A percentile compares a stretch with the other conserved stretches of the same genome.
Conservation (phyloP, 2,888 invertebrate species). For the Plebejus argus region DNA sequence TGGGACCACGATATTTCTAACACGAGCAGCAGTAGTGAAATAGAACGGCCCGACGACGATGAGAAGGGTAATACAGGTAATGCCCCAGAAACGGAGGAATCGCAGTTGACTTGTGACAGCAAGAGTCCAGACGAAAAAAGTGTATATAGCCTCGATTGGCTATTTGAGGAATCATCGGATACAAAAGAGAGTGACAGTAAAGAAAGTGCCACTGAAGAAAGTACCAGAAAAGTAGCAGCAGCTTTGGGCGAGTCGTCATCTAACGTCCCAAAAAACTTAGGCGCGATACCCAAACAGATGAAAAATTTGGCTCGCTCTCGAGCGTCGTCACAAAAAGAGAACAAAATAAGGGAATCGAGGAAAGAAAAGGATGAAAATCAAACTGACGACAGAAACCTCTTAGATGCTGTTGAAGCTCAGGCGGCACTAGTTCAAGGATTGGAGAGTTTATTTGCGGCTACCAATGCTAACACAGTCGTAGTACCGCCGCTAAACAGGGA, state of each 20-base stretch:
- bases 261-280: constrained; percentile 83
- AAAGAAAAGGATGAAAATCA: constrained; percentile 72
- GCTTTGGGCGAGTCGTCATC: constrained; percentile 71
- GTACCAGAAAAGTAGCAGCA: constrained; percentile 59
- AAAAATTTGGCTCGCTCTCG: constrained; percentile 78
- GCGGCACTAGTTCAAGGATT: constrained; percentile 80
- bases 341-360: constrained; percentile 74
- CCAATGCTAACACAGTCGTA: constrained; percentile 74
- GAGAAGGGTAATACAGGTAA: constrained; percentile 52
- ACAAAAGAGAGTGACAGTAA: constrained; percentile 49
- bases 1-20: constrained; percentile 81
- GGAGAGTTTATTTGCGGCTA: constrained; percentile 76
- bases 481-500: constrained; percentile 72
- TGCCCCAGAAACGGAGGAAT: constrained; percentile 62
- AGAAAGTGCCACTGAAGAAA: constrained; percentile 59
- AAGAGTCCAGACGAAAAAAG: constrained; percentile 72
- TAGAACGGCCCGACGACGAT: constrained; percentile 56
- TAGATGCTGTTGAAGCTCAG: constrained; percentile 78
- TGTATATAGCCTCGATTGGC: constrained; percentile 74
- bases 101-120: constrained; percentile 61
- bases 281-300: constrained; percentile 86
- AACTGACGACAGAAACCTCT: constrained; percentile 66
- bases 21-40: constrained; percentile 81
- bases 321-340: constrained; percentile 81
- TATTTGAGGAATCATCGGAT: constrained; percentile 67